Percentiles rank a stretch among this genome's conserved stretches.
Evolutionary conservation across 2,888 invertebrate species (phyloP).

Genomic region (Patella depressa): DNA sequence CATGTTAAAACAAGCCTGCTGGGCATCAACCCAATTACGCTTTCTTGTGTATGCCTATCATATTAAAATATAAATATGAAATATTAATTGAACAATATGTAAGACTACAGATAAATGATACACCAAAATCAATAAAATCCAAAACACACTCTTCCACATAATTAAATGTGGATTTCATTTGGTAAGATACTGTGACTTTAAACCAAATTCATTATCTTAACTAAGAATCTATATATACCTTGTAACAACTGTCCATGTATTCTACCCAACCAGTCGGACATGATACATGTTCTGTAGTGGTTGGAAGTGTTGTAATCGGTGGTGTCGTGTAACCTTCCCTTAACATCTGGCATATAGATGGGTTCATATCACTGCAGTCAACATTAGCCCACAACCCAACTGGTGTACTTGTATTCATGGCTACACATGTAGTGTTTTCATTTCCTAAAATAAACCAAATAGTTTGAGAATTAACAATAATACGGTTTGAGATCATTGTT

Average conservation of each 20-base stretch:
- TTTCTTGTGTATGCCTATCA: too few relatives aligned
- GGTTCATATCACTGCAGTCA: conserved; percentile 40
- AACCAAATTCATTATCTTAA: too few relatives aligned
- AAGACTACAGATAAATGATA: too few relatives aligned
- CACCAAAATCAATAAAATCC: too few relatives aligned
- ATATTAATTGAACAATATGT: too few relatives aligned
- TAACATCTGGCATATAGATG: conserved; percentile 50
- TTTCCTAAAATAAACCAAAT: conserved; percentile 43
- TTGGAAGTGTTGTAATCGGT: conserved; percentile 36
- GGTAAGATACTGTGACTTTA: too few relatives aligned
- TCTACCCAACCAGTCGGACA: conserved; percentile 49
- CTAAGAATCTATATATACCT: conserved; percentile 26
- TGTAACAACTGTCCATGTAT: conserved; percentile 34
- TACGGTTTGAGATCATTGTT: too few relatives aligned
- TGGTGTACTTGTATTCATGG: conserved; percentile 43
- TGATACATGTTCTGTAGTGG: conserved; percentile 33
- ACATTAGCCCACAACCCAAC: conserved; percentile 55
- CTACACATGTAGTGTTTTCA: conserved; percentile 50
- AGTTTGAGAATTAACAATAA: too few relatives aligned
- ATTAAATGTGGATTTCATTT: too few relatives aligned
- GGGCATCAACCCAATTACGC: background rate
- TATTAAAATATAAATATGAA: too few relatives aligned
- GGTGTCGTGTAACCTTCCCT: conserved; percentile 46
- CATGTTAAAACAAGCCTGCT: background rate
- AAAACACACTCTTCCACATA: too few relatives aligned